Conservation (phyloP, 2,888 invertebrate species). For the Metacarcinus magister region DNA sequence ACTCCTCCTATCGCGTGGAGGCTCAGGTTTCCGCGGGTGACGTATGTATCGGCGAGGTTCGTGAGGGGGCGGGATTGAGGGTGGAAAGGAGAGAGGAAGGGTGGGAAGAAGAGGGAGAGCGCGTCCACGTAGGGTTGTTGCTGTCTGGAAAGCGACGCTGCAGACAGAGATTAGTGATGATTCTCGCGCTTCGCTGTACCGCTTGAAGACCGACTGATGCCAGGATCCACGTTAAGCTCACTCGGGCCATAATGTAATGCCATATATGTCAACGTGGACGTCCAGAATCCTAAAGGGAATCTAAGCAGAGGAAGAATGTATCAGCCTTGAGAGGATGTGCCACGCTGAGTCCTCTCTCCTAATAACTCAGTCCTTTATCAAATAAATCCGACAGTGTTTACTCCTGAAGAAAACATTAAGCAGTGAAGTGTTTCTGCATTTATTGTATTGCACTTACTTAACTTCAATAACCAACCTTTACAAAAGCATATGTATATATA, state of each 20-base stretch:
- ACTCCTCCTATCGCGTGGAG: neutral
- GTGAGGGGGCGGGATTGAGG: neutral
- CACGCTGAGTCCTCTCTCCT: neutral
- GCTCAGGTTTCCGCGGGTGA: slow-evolving; percentile 51
- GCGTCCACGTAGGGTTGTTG: neutral
- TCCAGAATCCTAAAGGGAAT: neutral
- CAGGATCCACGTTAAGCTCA: neutral
- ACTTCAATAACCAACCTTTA: neutral
- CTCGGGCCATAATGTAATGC: slow-evolving; percentile 27
- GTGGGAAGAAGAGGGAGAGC: neutral
- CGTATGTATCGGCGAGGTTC: slow-evolving; percentile 1
- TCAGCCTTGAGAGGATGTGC: neutral
- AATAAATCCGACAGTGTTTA: neutral
- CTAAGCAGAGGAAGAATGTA: slow-evolving; percentile 14
- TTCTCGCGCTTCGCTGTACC: neutral
- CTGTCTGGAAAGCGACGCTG: neutral
- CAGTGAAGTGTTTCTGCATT: neutral
- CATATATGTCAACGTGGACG: slow-evolving; percentile 14
- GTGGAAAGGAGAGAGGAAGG: neutral
- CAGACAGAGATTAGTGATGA: neutral
- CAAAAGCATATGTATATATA: too few relatives aligned
- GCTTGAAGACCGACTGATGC: slow-evolving; percentile 5
- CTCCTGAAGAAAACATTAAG: neutral
- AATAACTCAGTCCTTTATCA: slow-evolving; percentile 34
- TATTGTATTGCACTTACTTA: neutral